These are phyloP conservation scores for Oscheius sp. DNA, from an alignment of 2,888 invertebrate genomes.

Conservation along the genomic window DNA sequence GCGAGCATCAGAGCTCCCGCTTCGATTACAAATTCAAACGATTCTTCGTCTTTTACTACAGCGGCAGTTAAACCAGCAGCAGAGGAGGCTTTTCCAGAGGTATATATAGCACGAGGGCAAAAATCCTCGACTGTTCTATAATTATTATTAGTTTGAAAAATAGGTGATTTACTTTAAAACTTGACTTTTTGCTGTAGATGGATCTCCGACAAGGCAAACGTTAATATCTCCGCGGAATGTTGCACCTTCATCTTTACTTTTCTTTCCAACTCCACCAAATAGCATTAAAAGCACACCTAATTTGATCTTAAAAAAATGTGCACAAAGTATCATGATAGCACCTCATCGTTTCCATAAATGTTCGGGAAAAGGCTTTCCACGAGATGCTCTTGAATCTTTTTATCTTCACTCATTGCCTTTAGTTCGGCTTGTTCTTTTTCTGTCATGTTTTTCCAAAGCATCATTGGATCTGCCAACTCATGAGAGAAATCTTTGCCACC, in stretches of 20 bases:
- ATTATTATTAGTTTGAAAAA: neutral
- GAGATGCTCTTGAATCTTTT: constrained; percentile 85
- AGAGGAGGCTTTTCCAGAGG: constrained; percentile 95
- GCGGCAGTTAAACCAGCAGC: constrained; percentile 99
- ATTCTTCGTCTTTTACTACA: constrained; percentile 95
- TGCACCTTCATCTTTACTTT: constrained; percentile 79
- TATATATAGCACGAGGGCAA: constrained; percentile 94
- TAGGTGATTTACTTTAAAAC: constrained; percentile 80
- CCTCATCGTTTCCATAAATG: constrained; percentile 79
- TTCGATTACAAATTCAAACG: constrained; percentile 97
- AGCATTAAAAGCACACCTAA: constrained; percentile 86
- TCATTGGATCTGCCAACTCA: constrained; percentile 83
- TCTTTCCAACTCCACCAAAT: constrained; percentile 95
- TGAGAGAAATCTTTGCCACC: constrained; percentile 84
- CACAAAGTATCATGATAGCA: neutral
- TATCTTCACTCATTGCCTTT: constrained; percentile 80
- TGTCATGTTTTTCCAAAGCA: constrained; percentile 61
- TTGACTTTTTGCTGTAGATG: constrained; percentile 97
- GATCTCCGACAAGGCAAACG: constrained; percentile 97
- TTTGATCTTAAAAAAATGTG: constrained; percentile 78
- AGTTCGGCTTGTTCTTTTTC: constrained; percentile 82
- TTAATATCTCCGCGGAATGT: constrained; percentile 94
- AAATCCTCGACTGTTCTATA: constrained; percentile 81
- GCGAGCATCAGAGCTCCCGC: constrained; percentile 99
- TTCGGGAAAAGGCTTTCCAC: constrained; percentile 91